Percentiles rank a stretch among this genome's conserved stretches.
These are phyloP conservation scores for Drosophila kohkoa DNA, from an alignment of 1,140 invertebrate species.

Conservation along the genomic window DNA sequence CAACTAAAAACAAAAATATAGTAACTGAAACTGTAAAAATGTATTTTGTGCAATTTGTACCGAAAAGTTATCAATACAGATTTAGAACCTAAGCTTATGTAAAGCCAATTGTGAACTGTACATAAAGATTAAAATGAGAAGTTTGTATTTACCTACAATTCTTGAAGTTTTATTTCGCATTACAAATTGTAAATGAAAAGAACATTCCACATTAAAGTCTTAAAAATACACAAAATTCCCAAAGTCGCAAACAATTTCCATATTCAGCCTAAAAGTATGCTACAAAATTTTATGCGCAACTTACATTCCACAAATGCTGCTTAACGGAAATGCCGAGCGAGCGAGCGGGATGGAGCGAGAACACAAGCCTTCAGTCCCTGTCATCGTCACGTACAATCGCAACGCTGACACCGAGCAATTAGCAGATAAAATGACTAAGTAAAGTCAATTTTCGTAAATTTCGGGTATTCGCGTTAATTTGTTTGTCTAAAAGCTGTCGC, in stretches of 20 bases:
- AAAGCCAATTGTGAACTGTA: slow-evolving; percentile 62
- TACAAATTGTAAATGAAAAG: too few species aligned
- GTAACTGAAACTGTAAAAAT: slow-evolving; percentile 19
- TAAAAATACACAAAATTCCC: too few species aligned
- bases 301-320: neutral
- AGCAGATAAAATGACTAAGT: slow-evolving; percentile 55
- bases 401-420: slow-evolving; percentile 65
- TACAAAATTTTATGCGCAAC: neutral
- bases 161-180: neutral
- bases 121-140: slow-evolving; percentile 60
- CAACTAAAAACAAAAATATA: slow-evolving; percentile 44
- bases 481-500: slow-evolving; percentile 16
- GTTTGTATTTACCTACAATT: slow-evolving; percentile 13
- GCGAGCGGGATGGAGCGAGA: neutral
- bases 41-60: slow-evolving; percentile 64
- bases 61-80: slow-evolving; percentile 58
- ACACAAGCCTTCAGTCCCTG: neutral
- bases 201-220: neutral
- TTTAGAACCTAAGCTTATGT: slow-evolving; percentile 44
- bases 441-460: slow-evolving; percentile 42
- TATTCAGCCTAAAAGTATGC: slow-evolving; percentile 10
- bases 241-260: neutral
- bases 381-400: slow-evolving; percentile 71
- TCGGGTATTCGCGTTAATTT: slow-evolving; percentile 55
- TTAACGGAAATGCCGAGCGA: slow-evolving; percentile 19